Evolutionary conservation across 2,113 vertebrate species (phyloP), one percentile per base, ranked within the genome.

Genomic region (Podarcis muralis): DNA sequence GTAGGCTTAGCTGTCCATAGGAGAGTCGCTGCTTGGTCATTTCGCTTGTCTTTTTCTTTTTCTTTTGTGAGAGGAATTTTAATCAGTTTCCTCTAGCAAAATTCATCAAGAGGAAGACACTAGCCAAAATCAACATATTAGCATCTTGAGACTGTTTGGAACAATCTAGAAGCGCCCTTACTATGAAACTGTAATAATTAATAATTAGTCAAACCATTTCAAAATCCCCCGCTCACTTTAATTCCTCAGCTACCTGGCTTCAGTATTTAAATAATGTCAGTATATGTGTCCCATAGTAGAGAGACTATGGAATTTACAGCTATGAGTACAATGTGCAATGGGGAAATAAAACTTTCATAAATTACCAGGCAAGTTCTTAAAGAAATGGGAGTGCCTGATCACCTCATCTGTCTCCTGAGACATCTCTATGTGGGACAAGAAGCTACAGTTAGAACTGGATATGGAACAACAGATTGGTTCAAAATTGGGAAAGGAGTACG

Each of bases 211-310:
- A 93, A 94, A 93, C 91, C 92, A 94, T 87, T 87, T 96, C 87
- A 93, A 94, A 96, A 76, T 35, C 8, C 40, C 57, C 23, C 94
- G 90, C 43, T 80, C n/a, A 95, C 97, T 96, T 96, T 94, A 97
- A 93, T 96, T 94, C 93, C 95, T 93, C 96, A 96, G 96, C 96
- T 97, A 97, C 95, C 95, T 96, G 95, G 90, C 92, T 89, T 97
- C 94, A 93, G 88, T 97, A 93, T 89, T 96, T 96, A 97, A 96
- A 95, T 94, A 87, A 88, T 88, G 90, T 95, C 83, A 91, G 93
- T 93, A 95, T 94, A 92, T 93, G 90, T 92, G 93, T 94, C 85
- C 89, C 88, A 93, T 90, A 95, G 86, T 79, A 93, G 83, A 81
- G 94, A 93, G 93, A 91, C 92, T 96, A 92, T 94, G 92, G 91